These are phyloP conservation scores for Drosophila kepulauana DNA, from an alignment of 1,140 invertebrate species.

Conservation along the genomic window DNA sequence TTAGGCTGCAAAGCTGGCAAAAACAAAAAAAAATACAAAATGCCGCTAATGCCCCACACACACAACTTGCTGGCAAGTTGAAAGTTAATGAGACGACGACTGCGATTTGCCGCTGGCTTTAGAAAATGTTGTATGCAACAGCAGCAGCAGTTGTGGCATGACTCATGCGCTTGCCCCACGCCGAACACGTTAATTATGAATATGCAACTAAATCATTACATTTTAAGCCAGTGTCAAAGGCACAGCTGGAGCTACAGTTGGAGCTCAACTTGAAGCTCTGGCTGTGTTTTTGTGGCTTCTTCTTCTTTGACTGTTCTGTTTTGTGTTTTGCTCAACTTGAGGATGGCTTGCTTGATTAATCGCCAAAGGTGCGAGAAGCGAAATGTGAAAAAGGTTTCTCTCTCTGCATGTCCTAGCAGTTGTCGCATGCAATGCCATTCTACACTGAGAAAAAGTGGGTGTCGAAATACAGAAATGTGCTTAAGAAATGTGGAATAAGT, in stretches of 20 bases:
- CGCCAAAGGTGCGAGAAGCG: constrained; percentile 46
- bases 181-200: constrained; percentile 73
- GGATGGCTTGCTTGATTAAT: constrained; percentile 63
- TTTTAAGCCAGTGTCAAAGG: constrained; percentile 79
- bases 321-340: not conserved
- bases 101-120: constrained; percentile 47
- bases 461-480: no score
- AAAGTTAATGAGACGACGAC: constrained; percentile 76
- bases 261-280: constrained; percentile 31
- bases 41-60: constrained; percentile 52
- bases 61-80: constrained; percentile 45
- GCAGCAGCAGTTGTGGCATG: constrained; percentile 24
- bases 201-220: constrained; percentile 83
- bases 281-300: not conserved
- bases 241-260: constrained; percentile 65
- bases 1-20: constrained; percentile 58
- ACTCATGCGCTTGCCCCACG: constrained; percentile 34
- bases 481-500: no score
- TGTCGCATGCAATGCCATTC: constrained; percentile 32
- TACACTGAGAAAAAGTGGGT: constrained; percentile 23
- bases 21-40: constrained; percentile 17
- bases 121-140: constrained; percentile 7
- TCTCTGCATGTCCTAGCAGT: constrained; percentile 23
- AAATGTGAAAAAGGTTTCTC: constrained; percentile 35
- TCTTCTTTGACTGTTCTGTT: not conserved